Percentiles rank a stretch among this genome's conserved stretches.
Evolutionary conservation across 1,140 invertebrate species (phyloP).

Genomic region (Zaprionus ornatus): DNA sequence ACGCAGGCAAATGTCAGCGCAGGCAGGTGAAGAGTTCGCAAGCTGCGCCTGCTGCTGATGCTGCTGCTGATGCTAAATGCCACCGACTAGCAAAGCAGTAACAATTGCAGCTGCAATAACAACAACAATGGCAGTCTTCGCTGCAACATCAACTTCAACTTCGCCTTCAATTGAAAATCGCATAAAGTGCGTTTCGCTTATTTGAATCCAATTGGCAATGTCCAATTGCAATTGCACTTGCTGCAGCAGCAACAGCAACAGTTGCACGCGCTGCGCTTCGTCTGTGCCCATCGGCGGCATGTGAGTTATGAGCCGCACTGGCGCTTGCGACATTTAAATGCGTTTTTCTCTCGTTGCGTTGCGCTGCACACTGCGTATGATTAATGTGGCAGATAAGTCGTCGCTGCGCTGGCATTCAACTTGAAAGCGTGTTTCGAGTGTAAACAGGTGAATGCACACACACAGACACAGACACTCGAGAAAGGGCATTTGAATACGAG

Average conservation of each 20-base stretch:
- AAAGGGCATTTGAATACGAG: not conserved
- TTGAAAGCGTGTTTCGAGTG: constrained; percentile 53
- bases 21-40: constrained; percentile 55
- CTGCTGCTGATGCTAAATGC: constrained; percentile 57
- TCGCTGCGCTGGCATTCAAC: constrained; percentile 59
- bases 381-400: constrained; percentile 56
- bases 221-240: not conserved
- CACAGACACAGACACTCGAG: not conserved
- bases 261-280: not conserved
- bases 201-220: constrained; percentile 32
- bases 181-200: constrained; percentile 47
- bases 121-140: constrained; percentile 44
- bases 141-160: constrained; percentile 11
- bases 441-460: not conserved
- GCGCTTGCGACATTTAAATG: constrained; percentile 65
- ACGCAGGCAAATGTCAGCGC: constrained; percentile 35
- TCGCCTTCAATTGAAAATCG: constrained; percentile 23
- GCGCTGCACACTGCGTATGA: constrained; percentile 67
- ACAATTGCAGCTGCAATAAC: constrained; percentile 48
- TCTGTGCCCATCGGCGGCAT: constrained; percentile 41
- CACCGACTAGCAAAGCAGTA: constrained; percentile 15
- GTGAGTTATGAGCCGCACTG: constrained; percentile 65
- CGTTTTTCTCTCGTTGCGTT: constrained; percentile 19
- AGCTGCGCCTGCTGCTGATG: not conserved
- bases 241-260: not conserved